Evolutionary conservation across 2,888 invertebrate species (phyloP).

Genomic region (Hemicrepidius hirtus): DNA sequence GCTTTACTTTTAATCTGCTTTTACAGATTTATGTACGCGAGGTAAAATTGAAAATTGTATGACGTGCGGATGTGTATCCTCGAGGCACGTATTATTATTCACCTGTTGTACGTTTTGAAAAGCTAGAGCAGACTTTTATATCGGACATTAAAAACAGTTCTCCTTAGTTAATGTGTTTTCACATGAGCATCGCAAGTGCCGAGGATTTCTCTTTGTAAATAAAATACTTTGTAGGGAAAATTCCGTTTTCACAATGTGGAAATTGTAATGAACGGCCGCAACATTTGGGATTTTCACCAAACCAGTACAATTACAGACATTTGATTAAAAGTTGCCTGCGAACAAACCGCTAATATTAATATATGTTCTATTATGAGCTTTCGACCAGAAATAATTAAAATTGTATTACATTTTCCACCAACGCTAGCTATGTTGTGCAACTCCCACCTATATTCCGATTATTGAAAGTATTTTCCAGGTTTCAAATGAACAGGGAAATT

Average conservation of each 20-base stretch:
- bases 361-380: conserved; percentile 20
- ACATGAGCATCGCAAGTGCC: conserved; percentile 10
- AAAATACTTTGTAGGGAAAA: conserved; percentile 21
- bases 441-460: conserved; percentile 4
- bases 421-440: neutral
- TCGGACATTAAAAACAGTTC: conserved; percentile 8
- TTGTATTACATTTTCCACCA: conserved; percentile 7
- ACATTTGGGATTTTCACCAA: conserved; percentile 11
- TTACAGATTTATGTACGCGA: conserved; percentile 5
- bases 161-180: conserved; percentile 3
- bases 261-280: neutral
- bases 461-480: conserved; percentile 26
- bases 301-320: neutral
- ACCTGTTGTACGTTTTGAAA: conserved; percentile 7
- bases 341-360: conserved; percentile 19
- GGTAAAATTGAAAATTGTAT: neutral
- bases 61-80: neutral
- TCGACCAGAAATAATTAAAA: conserved; percentile 21
- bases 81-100: neutral
- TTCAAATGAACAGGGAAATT: too few species aligned
- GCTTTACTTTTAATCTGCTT: neutral
- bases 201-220: conserved; percentile 12
- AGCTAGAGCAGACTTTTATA: neutral
- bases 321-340: conserved; percentile 21
- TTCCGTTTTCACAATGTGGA: neutral